Conservation (phyloP, 2,888 invertebrate genomes). For the Ochropleura plecta region DNA sequence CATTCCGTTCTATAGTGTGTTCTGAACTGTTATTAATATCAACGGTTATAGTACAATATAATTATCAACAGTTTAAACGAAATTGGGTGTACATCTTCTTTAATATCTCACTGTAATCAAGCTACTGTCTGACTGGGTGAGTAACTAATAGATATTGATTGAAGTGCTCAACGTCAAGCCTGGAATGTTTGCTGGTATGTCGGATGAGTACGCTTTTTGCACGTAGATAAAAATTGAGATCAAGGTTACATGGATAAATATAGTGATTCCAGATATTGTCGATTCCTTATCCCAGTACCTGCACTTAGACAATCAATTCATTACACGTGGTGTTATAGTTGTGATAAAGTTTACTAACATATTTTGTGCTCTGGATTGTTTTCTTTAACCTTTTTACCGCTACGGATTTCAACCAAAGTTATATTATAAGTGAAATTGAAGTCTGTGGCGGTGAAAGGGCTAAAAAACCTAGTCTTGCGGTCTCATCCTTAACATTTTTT, state of each 20-base stretch:
- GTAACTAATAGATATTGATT: background rate
- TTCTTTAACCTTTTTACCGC: too few species aligned
- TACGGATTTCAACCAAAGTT: too few species aligned
- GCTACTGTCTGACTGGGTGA: background rate
- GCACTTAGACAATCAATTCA: background rate
- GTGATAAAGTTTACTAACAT: background rate
- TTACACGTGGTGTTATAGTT: background rate
- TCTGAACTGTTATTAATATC: too few species aligned
- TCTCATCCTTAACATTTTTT: too few species aligned
- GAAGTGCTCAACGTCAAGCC: background rate
- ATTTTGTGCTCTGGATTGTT: background rate
- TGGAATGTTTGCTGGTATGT: background rate
- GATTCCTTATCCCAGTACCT: background rate
- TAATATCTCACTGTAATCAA: slow-evolving; percentile 1
- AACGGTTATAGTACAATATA: background rate
- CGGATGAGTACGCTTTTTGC: background rate
- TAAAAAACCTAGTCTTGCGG: too few species aligned
- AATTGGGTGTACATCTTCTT: background rate
- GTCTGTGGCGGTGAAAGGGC: too few species aligned
- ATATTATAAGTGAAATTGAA: too few species aligned
- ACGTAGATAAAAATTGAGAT: background rate
- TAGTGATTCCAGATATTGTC: background rate
- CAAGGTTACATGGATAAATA: background rate
- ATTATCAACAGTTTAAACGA: background rate
- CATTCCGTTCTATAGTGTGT: background rate